Evolutionary conservation across 1,140 invertebrate species (phyloP).

Genomic region (Schlechtendalia chinensis): DNA sequence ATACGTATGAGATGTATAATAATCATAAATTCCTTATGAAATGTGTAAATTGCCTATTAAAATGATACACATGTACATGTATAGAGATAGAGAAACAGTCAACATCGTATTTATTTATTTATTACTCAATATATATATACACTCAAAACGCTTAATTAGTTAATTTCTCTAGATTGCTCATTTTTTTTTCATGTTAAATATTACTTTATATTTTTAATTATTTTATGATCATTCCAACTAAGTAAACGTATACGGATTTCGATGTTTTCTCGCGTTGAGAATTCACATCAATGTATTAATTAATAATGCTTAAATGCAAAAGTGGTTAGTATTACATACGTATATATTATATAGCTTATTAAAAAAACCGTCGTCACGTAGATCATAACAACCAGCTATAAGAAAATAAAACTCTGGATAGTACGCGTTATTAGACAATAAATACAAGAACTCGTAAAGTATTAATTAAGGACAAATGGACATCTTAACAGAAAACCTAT

Average conservation of each 20-base stretch:
- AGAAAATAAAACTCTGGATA: too few species aligned
- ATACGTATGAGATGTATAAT: not conserved
- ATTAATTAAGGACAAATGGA: too few species aligned
- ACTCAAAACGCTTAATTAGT: not conserved
- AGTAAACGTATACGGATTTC: not conserved
- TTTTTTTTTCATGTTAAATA: not conserved
- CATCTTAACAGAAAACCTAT: too few species aligned
- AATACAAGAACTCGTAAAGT: too few species aligned
- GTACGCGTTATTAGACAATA: too few species aligned
- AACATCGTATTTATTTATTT: slow-evolving; percentile 3
- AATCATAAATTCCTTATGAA: not conserved
- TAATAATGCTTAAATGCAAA: too few species aligned
- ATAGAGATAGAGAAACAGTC: too few species aligned
- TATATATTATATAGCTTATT: too few species aligned
- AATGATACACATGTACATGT: not conserved
- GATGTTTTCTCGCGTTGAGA: not conserved
- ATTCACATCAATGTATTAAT: not conserved
- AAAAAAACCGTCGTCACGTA: too few species aligned
- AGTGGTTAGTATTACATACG: too few species aligned
- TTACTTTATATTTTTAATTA: not conserved
- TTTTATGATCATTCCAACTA: not conserved
- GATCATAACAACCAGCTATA: too few species aligned
- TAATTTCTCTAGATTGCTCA: slow-evolving; percentile 18
- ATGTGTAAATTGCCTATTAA: slow-evolving; percentile 1
- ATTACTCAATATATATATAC: slow-evolving; percentile 21